Evolutionary conservation across 2,888 invertebrate species (phyloP), one percentile per base, ranked within the genome.

Genomic region (Hermaeophaga mercurialis): DNA sequence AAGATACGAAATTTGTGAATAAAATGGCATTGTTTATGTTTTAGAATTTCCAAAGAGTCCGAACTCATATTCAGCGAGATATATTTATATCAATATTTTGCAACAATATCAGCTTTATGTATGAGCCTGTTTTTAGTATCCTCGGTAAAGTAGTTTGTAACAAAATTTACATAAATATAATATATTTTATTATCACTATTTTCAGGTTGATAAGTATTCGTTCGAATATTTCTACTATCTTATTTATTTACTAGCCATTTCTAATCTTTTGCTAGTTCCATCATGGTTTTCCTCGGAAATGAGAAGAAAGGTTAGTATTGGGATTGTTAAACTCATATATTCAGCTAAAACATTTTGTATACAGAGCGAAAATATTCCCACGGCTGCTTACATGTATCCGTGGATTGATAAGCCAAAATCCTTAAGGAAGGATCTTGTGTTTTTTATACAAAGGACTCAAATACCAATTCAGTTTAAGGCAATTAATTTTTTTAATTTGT

Each of bases 201-300:
- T 53, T 19, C 19, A 53, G 53, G 44, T 36, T 24, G 36, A 31
- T 6, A 26, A 38, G 4, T 39, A 39, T 22, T 39, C 54, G 9
- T 60, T 62, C 19, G 57, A 62, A 43, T 62, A 59, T 26, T 54
- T 64, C 5, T 57, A 49, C 19, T 38, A 62, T 5, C 26, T 55
- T 5, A 7, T 47, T 3, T 64, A 61, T 28, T 58, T 56, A 24
- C 6, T 48, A 0, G 43, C 62, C 0, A 43, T 59, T 17, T 44
- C 44, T 22, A 54, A 46, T 34, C 41, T 64, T 12, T 24, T 64
- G 1, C 24, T 62, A 15, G 54, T 62, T 8, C 62, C 64, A 9
- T 60, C 61, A 33, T 64, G 61, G 64, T 64, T 62, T 49, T 54
- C n/a, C n/a, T n/a, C n/a, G n/a, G n/a, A n/a, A n/a, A n/a, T n/a